These are phyloP conservation scores for Eumeta japonica DNA, from an alignment of 1,140 invertebrate genomes.

Conservation along the genomic window DNA sequence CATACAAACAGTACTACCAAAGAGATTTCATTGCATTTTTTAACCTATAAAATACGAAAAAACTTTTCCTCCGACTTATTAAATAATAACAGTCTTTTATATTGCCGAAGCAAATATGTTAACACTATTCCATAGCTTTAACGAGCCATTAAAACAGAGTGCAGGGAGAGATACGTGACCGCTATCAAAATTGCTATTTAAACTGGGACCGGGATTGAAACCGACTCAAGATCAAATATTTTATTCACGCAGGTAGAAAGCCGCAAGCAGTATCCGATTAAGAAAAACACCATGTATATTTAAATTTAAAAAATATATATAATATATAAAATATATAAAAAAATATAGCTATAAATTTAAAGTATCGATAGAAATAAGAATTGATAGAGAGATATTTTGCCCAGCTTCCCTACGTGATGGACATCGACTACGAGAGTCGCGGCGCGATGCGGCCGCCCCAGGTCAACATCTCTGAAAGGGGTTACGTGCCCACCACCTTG, in stretches of 20 bases:
- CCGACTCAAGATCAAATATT: not conserved
- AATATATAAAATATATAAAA: not conserved
- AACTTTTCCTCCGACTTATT: no score
- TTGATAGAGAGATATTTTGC: conserved; percentile 16
- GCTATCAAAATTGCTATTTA: no score
- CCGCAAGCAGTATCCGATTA: no score
- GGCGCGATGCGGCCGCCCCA: conserved; percentile 72
- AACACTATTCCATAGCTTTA: no score
- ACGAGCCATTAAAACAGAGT: no score
- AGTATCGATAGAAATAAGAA: not conserved
- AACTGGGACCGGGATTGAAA: no score
- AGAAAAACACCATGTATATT: not conserved
- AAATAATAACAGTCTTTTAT: no score
- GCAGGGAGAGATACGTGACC: no score
- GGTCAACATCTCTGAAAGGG: conserved; percentile 77
- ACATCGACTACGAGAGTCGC: conserved; percentile 72
- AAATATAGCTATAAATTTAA: not conserved
- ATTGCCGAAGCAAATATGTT: no score
- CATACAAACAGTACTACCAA: no score
- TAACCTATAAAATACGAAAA: no score
- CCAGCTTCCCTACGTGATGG: conserved; percentile 75
- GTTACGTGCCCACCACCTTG: conserved; percentile 71
- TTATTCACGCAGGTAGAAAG: not conserved
- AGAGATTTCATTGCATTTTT: no score
- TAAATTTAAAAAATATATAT: not conserved